Conservation (phyloP, 2,888 invertebrate species). For the Ethmia dodecea region DNA sequence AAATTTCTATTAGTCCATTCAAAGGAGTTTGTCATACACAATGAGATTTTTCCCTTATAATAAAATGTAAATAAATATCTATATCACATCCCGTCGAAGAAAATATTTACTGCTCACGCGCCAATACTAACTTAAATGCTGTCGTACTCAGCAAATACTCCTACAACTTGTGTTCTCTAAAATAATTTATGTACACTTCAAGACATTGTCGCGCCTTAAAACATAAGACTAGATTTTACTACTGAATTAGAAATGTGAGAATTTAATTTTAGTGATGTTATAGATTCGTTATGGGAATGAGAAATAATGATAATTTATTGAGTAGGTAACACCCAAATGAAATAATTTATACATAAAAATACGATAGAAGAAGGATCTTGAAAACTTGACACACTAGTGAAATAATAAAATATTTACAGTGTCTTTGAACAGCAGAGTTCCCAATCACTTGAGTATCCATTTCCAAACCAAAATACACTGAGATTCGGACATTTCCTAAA, state of each 20-base stretch:
- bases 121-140: conserved; percentile 25
- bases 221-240: conserved; percentile 76
- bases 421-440: conserved; percentile 36
- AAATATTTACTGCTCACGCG: conserved; percentile 53
- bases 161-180: conserved; percentile 52
- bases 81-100: conserved; percentile 68
- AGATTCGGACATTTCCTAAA: background rate
- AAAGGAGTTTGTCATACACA: conserved; percentile 36
- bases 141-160: conserved; percentile 48
- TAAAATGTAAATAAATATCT: conserved; percentile 56
- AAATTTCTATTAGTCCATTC: conserved; percentile 33
- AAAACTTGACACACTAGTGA: conserved; percentile 28
- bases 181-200: conserved; percentile 65
- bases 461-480: background rate
- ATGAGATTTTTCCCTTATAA: conserved; percentile 61
- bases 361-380: conserved; percentile 28
- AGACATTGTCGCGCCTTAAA: conserved; percentile 64
- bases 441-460: conserved; percentile 5
- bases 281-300: conserved; percentile 27
- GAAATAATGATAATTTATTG: conserved; percentile 32
- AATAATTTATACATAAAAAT: conserved; percentile 31
- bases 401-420: conserved; percentile 37
- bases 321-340: conserved; percentile 42
- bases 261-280: conserved; percentile 38
- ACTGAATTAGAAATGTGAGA: conserved; percentile 59